Conservation (phyloP, 1,140 invertebrate species). For the Rhagoletis pomonella region DNA sequence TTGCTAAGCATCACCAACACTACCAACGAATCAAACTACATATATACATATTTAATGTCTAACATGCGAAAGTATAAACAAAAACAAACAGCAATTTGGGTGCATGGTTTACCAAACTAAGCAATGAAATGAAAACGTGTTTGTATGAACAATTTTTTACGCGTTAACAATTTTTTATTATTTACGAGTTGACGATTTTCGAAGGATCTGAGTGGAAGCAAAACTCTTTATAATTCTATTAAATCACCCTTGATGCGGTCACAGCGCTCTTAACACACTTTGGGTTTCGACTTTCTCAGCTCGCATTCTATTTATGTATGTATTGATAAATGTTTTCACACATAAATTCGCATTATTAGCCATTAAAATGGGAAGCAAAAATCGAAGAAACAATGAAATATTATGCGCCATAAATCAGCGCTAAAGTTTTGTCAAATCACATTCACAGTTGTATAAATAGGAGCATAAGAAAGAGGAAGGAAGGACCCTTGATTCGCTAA, state of each 20-base stretch:
- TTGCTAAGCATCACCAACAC: neutral
- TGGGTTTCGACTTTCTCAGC: neutral
- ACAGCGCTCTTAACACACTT: neutral
- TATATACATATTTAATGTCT: neutral
- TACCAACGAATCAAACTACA: neutral
- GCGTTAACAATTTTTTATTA: slow-evolving; percentile 44
- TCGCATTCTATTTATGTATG: neutral
- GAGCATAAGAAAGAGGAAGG: no score
- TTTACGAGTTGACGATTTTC: slow-evolving; percentile 40
- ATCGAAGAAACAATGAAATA: slow-evolving; percentile 31
- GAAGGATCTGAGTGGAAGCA: neutral
- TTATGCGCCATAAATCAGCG: slow-evolving; percentile 11
- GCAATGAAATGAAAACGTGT: neutral
- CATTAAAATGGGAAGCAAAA: slow-evolving; percentile 1
- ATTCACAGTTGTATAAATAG: neutral
- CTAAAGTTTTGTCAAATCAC: neutral
- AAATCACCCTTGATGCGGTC: slow-evolving; percentile 2
- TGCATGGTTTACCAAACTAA: neutral
- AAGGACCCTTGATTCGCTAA: no score
- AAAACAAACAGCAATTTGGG: no score
- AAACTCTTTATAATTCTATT: slow-evolving; percentile 36
- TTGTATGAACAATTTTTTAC: slow-evolving; percentile 26
- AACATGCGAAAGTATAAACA: no score
- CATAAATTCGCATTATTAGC: slow-evolving; percentile 12
- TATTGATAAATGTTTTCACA: slow-evolving; percentile 43